phyloP scores from a whole-genome alignment of 2,888 invertebrate species.

The Dryococelus australis region DNA sequence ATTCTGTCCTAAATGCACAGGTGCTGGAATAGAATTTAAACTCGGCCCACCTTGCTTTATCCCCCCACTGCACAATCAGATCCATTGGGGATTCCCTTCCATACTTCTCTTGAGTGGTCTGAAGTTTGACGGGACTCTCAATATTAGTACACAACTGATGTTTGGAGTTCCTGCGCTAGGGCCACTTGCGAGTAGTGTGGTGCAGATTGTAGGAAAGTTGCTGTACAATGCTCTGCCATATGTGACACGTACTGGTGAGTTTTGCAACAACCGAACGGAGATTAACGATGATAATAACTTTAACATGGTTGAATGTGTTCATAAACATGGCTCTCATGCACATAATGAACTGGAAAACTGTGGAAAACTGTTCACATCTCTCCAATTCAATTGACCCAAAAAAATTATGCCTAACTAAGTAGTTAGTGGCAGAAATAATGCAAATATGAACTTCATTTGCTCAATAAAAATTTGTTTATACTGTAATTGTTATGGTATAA shows the following conservation, averaged over 20 bases:
- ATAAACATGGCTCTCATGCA: not conserved
- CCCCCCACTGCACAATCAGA: too few relatives aligned
- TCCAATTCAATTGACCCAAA: not conserved
- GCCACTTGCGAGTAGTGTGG: too few relatives aligned
- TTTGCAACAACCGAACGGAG: not conserved
- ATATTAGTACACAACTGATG: too few relatives aligned
- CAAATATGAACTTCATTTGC: not conserved
- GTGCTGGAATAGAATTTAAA: too few relatives aligned
- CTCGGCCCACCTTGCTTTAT: too few relatives aligned
- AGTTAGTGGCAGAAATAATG: not conserved
- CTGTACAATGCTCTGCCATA: not conserved
- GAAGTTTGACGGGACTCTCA: too few relatives aligned
- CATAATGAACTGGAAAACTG: conserved; percentile 4
- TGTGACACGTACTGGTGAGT: not conserved
- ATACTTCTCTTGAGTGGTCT: too few relatives aligned
- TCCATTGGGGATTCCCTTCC: too few relatives aligned
- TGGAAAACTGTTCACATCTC: not conserved
- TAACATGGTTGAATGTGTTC: not conserved
- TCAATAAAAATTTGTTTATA: not conserved
- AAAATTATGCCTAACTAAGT: not conserved
- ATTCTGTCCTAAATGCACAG: too few relatives aligned
- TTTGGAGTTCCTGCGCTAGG: too few relatives aligned
- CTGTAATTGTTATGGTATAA: not conserved
- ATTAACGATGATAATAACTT: not conserved
- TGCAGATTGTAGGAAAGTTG: not conserved